Base-by-base conservation (phyloP, 2,888 invertebrate species). In the Stictocephala bisonia region DNA sequence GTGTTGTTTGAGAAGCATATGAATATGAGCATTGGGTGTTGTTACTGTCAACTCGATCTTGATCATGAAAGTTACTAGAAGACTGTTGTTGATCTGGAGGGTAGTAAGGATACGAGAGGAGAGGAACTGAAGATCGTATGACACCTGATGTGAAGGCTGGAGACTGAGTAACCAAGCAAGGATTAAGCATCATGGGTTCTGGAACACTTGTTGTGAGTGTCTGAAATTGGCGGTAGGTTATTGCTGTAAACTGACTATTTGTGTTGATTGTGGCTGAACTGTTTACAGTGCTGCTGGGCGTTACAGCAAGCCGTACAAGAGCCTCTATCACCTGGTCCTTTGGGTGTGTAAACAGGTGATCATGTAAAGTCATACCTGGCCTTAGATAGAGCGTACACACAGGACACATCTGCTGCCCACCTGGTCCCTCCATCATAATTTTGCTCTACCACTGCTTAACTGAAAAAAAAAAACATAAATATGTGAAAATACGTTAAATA, bases 271-370 rank as follows among this genome's bases (percentile, higher is more conserved):
- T 70, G 27, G 40, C 40, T 1, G 64, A 26, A 4, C 44, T n/a
- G 6, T 40, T 40, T 7, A 35, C n/a, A 15, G 51, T 35, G 4
- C 22, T 11, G 18, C 53, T 67, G 2, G 67, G 56, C 0, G 40
- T 11, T 18, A 50, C 40, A 15, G 76, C 74, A 18, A 76, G 35
- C 53, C 77, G 41, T 7, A 80, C 89, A 76, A 95, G 85, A 24
- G 94, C 94, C 83, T 91, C 93, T 79, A 94, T 94, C 66, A 95
- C 93, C 85, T 93, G 93, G 80, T 94, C 94, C 84, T 94, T 94
- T 48, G 94, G 94, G 86, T 94, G 94, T 26, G 93, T 94, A 82
- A 93, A 91, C 83, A 95, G 86, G 83, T 94, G 94, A 77, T 89
- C 89, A 82, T 93, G 92, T 79, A 94, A 85, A 74, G 91, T 89